phyloP scores from a whole-genome alignment of 2,113 vertebrate species.

The Cettia cetti region DNA sequence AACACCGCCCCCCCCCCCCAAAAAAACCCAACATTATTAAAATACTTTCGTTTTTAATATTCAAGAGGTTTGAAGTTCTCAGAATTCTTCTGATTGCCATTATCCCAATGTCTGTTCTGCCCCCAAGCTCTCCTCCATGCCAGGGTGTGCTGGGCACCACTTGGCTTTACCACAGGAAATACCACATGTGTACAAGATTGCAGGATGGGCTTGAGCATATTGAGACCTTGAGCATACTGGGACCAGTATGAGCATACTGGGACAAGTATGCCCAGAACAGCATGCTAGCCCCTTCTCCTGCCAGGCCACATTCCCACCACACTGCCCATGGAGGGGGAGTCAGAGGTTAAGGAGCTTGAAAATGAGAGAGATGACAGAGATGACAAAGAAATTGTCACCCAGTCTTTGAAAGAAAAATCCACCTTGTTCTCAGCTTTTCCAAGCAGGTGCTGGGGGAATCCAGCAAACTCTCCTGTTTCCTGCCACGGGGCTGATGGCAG shows the following conservation, averaged over 20 bases:
- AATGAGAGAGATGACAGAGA: not conserved
- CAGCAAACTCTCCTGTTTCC: not conserved
- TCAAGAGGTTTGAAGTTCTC: conserved; percentile 66
- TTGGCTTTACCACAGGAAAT: conserved; percentile 73
- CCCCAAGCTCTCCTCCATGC: not conserved
- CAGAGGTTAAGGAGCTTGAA: not conserved
- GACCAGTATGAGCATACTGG: not conserved
- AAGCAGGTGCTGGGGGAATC: not conserved
- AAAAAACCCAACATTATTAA: conserved; percentile 62
- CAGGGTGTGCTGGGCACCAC: not conserved
- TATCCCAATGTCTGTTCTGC: not conserved
- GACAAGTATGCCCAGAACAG: not conserved
- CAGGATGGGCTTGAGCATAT: not conserved
- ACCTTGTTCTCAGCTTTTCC: not conserved
- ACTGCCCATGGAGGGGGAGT: not conserved
- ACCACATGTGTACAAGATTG: conserved; percentile 54
- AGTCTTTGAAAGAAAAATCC: not conserved
- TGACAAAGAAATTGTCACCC: not conserved
- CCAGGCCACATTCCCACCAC: not conserved
- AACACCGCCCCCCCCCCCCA: not conserved
- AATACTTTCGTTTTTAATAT: conserved; percentile 77
- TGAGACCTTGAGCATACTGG: not conserved
- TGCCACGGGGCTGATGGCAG: not conserved
- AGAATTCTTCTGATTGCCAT: not conserved
- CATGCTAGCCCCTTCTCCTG: not conserved